A percentile compares a stretch with the other conserved stretches of the same genome.
Evolutionary conservation across 2,113 vertebrate species (phyloP).

Genomic region (Malurus alboscapulatus): DNA sequence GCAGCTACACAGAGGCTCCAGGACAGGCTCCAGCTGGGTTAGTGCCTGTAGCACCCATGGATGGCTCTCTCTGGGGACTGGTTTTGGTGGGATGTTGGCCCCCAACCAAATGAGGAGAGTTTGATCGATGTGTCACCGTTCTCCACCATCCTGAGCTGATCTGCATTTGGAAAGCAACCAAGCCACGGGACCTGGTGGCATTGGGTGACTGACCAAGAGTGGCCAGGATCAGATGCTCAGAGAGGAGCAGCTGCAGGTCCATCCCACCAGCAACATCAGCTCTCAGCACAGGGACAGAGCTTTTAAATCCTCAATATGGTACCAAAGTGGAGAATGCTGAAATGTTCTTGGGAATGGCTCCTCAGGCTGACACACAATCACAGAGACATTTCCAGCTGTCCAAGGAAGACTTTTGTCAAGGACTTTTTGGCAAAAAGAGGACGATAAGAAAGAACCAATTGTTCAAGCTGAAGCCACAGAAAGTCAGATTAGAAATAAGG

Average conservation of each 20-base stretch:
- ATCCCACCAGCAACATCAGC: background rate
- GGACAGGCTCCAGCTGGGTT: too few species aligned
- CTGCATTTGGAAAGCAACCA: background rate
- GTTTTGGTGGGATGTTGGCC: background rate
- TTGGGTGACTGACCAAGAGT: background rate
- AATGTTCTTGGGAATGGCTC: background rate
- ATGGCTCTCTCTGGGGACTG: background rate
- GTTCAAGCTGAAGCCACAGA: background rate
- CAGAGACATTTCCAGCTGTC: background rate
- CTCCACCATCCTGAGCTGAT: background rate
- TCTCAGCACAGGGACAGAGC: background rate
- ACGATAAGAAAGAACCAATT: background rate
- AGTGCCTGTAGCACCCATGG: background rate
- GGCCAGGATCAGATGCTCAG: background rate
- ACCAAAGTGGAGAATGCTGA: background rate
- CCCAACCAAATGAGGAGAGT: background rate
- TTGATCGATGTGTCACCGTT: accelerated
- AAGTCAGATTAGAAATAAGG: background rate
- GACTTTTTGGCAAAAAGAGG: background rate
- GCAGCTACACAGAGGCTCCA: background rate
- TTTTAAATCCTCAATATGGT: background rate
- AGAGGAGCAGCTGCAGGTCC: background rate
- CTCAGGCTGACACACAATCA: background rate
- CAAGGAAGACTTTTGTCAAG: background rate
- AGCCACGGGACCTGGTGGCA: background rate